Percentiles rank a stretch among this genome's conserved stretches.
phyloP scores from a whole-genome alignment of 2,113 vertebrate species.

The Toxotes jaculatrix region DNA sequence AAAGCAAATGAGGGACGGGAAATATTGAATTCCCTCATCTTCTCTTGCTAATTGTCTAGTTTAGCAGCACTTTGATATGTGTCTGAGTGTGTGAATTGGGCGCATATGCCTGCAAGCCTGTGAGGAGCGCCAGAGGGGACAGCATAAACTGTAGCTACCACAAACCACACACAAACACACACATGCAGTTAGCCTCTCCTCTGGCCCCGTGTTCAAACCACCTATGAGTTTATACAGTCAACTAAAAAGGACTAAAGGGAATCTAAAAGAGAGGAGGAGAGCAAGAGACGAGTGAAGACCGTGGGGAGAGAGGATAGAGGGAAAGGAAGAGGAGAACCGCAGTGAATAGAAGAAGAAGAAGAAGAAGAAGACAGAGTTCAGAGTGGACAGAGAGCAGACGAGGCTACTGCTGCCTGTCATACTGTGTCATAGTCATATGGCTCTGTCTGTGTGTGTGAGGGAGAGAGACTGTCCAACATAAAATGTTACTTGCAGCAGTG shows the following conservation, averaged over 20 bases:
- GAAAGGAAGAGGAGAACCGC: not conserved
- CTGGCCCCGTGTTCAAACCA: not conserved
- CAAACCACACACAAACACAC: not conserved
- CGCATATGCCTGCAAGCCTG: not conserved
- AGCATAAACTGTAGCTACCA: not conserved
- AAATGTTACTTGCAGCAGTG: slow-evolving; percentile 63
- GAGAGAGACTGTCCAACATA: slow-evolving; percentile 38
- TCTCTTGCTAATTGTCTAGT: slow-evolving; percentile 18
- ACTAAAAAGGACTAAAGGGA: not conserved
- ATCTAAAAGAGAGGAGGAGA: not conserved
- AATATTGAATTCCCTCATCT: not conserved
- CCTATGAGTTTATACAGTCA: not conserved
- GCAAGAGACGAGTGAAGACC: not conserved
- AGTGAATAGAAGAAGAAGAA: not conserved
- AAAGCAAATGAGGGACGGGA: not conserved
- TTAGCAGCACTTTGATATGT: slow-evolving; percentile 20
- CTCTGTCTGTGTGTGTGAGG: slow-evolving; percentile 27
- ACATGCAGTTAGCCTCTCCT: not conserved
- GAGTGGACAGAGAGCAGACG: slow-evolving; percentile 60
- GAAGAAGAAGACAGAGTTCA: slow-evolving; percentile 28
- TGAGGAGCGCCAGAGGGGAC: not conserved
- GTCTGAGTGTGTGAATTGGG: slow-evolving; percentile 2
- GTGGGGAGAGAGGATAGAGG: not conserved
- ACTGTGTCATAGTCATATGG: slow-evolving; percentile 62
- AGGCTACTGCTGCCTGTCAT: slow-evolving; percentile 69